phyloP scores from a whole-genome alignment of 2,888 invertebrate species.

The Oscheius sp. region DNA sequence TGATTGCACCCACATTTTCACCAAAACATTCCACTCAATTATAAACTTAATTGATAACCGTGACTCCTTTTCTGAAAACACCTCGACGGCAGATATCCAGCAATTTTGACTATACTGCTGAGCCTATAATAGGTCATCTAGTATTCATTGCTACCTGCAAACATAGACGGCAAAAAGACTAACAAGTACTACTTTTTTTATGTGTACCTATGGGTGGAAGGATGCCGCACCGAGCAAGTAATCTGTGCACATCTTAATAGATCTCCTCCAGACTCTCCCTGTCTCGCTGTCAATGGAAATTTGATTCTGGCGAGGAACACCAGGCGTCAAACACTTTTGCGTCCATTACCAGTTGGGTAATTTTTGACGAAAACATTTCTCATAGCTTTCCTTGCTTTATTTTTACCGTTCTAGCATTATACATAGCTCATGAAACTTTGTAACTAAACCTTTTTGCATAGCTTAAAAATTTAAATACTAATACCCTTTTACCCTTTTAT shows the following conservation, averaged over 20 bases:
- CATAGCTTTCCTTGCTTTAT: neutral
- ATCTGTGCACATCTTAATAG: constrained; percentile 31
- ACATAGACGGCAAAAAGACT: neutral
- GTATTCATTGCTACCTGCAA: too few species aligned
- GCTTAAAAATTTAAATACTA: too few species aligned
- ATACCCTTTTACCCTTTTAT: too few species aligned
- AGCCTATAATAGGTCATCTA: too few species aligned
- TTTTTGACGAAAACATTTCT: neutral
- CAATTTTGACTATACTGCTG: too few species aligned
- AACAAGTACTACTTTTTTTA: constrained; percentile 3
- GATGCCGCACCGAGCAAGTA: constrained; percentile 6
- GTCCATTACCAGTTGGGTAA: too few species aligned
- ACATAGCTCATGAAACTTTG: too few species aligned
- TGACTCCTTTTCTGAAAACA: neutral
- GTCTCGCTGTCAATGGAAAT: constrained; percentile 30
- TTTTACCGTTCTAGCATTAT: too few species aligned
- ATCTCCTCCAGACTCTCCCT: constrained; percentile 8
- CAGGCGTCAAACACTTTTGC: constrained; percentile 25
- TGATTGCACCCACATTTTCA: constrained; percentile 30
- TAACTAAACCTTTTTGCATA: too few species aligned
- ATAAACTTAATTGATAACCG: constrained; percentile 1
- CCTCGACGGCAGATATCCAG: too few species aligned
- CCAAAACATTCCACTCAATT: constrained; percentile 26
- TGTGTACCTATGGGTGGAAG: constrained; percentile 18
- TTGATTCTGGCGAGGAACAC: constrained; percentile 21